Base-by-base conservation (phyloP, 1,140 invertebrate genomes). In the Drosophila albomicans region DNA sequence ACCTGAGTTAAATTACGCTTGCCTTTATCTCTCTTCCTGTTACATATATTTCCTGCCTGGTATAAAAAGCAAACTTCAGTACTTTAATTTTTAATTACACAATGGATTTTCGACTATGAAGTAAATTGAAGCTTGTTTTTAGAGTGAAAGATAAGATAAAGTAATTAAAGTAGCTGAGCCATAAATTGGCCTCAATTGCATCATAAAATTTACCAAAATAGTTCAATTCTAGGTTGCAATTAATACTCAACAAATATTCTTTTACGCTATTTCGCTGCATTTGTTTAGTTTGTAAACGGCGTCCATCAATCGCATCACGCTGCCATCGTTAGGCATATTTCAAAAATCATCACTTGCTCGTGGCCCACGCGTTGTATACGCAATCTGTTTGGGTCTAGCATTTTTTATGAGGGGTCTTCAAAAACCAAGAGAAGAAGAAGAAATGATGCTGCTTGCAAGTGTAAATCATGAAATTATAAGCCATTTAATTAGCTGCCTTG, bases 401-500 rank as follows among this genome's bases (percentile, higher is more conserved):
- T 79, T 79, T 78, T 85, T 85, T 85, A 81, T 78, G 82, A 76
- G 75, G 76, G 41, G 54, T 49, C 30, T 5, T n/a, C 30, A 71
- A 59, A 75, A 49, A 64, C 57, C 58, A 59, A 25, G 20, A 65
- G 8, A 69, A 41, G 16, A 38, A 5, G 20, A 13, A 68, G 63
- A 66, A 46, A 38, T 8, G 35, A 5, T 32, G 30, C 67, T 25
- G 64, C 59, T 68, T 16, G 59, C 69, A 80, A 87, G 80, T 87
- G 84, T 87, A 88, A 87, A 87, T 88, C 84, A 88, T 84, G 80
- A 84, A 87, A 84, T 80, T 88, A 86, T 88, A 88, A 84, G 85
- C 84, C 80, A 87, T 89, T 87, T 87, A 88, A 87, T 87, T 87
- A 88, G 84, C 77, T 80, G 82, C 58, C 32, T 41, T 32, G 66